These are phyloP conservation scores for Cydia pomonella DNA, from an alignment of 1,140 invertebrate species.

Conservation along the genomic window DNA sequence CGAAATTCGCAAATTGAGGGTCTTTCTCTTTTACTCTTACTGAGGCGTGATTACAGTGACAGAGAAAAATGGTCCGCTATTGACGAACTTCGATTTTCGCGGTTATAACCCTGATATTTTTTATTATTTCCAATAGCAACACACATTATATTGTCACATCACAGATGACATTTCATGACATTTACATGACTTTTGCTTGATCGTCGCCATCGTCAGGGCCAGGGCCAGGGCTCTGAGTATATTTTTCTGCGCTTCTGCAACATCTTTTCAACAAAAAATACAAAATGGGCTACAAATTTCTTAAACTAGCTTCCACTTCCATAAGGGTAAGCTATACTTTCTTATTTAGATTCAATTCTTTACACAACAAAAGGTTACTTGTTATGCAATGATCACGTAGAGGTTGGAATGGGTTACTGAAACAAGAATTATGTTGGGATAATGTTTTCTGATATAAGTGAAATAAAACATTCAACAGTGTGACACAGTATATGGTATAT, in stretches of 20 bases:
- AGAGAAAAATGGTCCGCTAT: too few relatives aligned
- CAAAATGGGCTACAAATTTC: constrained; percentile 71
- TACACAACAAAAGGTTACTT: constrained; percentile 46
- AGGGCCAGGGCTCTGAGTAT: constrained; percentile 63
- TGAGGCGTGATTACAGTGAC: too few relatives aligned
- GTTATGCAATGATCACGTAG: constrained; percentile 52
- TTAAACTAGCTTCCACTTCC: constrained; percentile 66
- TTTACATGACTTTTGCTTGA: constrained; percentile 43
- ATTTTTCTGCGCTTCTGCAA: constrained; percentile 43
- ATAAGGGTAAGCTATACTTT: constrained; percentile 60
- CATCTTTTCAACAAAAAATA: constrained; percentile 34
- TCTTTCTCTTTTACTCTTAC: too few relatives aligned
- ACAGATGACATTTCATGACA: constrained; percentile 37
- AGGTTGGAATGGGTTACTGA: constrained; percentile 17
- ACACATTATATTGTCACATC: neutral
- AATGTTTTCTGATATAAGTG: neutral
- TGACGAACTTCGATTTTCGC: too few relatives aligned
- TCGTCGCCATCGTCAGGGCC: constrained; percentile 41
- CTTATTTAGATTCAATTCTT: constrained; percentile 36
- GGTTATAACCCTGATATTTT: too few relatives aligned
- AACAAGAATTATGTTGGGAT: neutral
- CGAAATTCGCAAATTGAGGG: too few relatives aligned
- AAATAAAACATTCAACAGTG: neutral
- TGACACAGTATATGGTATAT: neutral
- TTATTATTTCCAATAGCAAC: constrained; percentile 16